phyloP scores from a whole-genome alignment of 1,140 invertebrate genomes.

The Drosophila seguyi region DNA sequence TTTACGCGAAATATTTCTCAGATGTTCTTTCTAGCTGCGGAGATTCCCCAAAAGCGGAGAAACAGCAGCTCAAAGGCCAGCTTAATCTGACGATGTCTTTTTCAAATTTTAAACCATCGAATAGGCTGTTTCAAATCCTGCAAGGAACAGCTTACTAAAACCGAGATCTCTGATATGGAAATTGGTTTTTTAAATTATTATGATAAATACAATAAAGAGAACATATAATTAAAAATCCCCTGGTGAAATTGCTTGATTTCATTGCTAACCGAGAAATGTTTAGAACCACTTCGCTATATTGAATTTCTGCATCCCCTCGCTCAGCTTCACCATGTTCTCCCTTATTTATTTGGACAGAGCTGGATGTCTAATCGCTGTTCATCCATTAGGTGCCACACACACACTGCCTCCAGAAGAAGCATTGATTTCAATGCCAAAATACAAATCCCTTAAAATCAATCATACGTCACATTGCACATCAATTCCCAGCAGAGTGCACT shows the following conservation, averaged over 20 bases:
- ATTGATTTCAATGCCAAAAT: conserved; percentile 46
- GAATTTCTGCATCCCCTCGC: not conserved
- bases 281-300: not conserved
- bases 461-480: conserved; percentile 77
- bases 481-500: conserved; percentile 44
- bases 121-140: too few species aligned
- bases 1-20: not conserved
- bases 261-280: not conserved
- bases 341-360: conserved; percentile 3
- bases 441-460: conserved; percentile 65
- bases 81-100: too few species aligned
- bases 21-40: not conserved
- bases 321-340: not conserved
- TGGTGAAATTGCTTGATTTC: not conserved
- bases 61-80: not conserved
- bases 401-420: conserved; percentile 1
- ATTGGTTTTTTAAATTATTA: not conserved
- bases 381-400: conserved; percentile 28
- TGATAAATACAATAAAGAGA: not conserved
- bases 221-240: not conserved
- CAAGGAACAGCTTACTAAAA: not conserved
- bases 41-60: not conserved
- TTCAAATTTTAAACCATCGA: too few species aligned
- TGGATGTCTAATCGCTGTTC: conserved; percentile 46
- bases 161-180: not conserved